Conservation (phyloP, 2,888 invertebrate species). For the Myathropa florea region DNA sequence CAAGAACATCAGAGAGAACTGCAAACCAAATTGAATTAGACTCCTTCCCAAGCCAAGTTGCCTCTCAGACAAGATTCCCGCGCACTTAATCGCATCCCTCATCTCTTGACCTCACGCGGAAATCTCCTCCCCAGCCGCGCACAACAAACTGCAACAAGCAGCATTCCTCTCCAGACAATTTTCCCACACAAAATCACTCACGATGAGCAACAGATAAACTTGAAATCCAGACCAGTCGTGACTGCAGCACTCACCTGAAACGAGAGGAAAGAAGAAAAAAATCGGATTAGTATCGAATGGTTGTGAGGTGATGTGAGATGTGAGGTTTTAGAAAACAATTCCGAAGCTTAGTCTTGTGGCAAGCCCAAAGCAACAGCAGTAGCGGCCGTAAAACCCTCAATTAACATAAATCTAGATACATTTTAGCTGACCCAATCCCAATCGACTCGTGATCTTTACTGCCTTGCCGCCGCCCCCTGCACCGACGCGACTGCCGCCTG, state of each 20-base stretch:
- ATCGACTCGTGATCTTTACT: not conserved
- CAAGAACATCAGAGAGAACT: too few relatives aligned
- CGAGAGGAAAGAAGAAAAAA: not conserved
- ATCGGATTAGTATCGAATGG: not conserved
- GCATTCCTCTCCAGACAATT: not conserved
- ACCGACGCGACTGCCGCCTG: not conserved
- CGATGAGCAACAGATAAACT: not conserved
- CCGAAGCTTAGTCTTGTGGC: not conserved
- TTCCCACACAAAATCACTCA: not conserved
- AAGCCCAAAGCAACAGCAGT: not conserved
- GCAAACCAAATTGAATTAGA: not conserved
- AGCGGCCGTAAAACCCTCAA: not conserved
- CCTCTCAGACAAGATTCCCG: not conserved
- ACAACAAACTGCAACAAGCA: not conserved
- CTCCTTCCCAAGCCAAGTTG: not conserved
- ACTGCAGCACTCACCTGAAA: not conserved
- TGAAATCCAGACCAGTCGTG: not conserved
- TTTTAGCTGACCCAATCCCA: not conserved
- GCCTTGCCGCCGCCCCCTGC: not conserved
- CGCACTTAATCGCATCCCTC: not conserved
- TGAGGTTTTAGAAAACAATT: not conserved
- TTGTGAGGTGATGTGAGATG: not conserved
- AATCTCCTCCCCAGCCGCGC: not conserved
- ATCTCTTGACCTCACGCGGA: not conserved
- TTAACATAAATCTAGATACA: not conserved